Evolutionary conservation across 2,888 invertebrate species (phyloP).

Genomic region (Lasioglossum leucozonium): DNA sequence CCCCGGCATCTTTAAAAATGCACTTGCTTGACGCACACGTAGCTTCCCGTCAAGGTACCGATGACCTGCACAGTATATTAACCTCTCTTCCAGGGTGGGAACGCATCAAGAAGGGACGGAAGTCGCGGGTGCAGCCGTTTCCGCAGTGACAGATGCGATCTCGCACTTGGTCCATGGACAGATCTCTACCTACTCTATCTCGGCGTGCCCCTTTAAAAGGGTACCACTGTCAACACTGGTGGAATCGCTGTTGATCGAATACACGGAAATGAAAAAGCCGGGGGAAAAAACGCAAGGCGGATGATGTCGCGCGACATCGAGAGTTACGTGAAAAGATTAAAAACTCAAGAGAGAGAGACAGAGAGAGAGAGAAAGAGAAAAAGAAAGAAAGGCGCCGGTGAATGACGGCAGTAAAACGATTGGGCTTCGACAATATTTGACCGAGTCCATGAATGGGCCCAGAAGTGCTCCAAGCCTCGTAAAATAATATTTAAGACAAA

Average conservation of each 20-base stretch:
- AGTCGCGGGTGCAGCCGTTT: conserved; percentile 79
- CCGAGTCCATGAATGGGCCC: conserved; percentile 71
- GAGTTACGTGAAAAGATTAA: conserved; percentile 50
- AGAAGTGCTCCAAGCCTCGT: conserved; percentile 63
- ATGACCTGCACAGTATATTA: conserved; percentile 68
- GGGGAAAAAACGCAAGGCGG: conserved; percentile 53
- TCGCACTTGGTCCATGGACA: conserved; percentile 64
- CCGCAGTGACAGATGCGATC: conserved; percentile 83
- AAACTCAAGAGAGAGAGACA: conserved; percentile 8
- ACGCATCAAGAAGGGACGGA: conserved; percentile 75
- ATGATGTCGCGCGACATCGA: conserved; percentile 54
- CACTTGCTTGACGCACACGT: conserved; percentile 32
- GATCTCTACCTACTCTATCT: conserved; percentile 50
- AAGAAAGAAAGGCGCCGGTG: conserved; percentile 33
- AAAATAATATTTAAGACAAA: conserved; percentile 79
- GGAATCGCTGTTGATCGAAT: conserved; percentile 70
- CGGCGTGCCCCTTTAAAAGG: conserved; percentile 61
- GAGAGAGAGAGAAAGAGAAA: background rate
- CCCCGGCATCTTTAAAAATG: background rate
- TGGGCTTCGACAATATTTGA: conserved; percentile 78
- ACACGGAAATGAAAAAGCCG: conserved; percentile 64
- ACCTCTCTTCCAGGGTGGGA: conserved; percentile 69
- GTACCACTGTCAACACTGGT: conserved; percentile 73
- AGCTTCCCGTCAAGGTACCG: conserved; percentile 25
- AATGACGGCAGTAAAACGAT: conserved; percentile 74